Conservation (phyloP, 2,888 invertebrate species). For the Hoplodrina ambigua region DNA sequence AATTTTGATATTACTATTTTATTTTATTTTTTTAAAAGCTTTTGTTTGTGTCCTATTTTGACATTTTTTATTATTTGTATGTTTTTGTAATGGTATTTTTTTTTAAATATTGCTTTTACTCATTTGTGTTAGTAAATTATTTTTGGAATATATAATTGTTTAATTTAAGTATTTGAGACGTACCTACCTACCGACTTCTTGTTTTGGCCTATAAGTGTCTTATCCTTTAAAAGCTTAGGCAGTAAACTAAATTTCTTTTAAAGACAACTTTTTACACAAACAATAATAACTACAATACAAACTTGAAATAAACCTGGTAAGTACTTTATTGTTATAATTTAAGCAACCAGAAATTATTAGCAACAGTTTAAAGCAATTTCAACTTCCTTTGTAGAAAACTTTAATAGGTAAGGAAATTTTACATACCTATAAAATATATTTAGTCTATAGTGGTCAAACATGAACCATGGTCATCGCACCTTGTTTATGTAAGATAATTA, state of each 20-base stretch:
- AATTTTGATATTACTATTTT: constrained; percentile 20
- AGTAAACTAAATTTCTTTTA: neutral
- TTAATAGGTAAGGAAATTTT: no score
- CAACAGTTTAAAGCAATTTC: neutral
- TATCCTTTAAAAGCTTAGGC: neutral
- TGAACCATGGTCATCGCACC: neutral
- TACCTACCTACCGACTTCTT: neutral
- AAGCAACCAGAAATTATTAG: neutral
- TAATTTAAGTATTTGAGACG: no score
- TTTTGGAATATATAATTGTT: neutral
- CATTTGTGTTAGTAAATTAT: constrained; percentile 13
- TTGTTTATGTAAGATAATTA: neutral
- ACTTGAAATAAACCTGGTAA: neutral
- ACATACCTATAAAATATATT: no score
- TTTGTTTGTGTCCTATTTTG: constrained; percentile 18
- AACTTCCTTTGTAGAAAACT: neutral
- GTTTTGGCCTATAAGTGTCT: neutral
- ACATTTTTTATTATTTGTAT: neutral
- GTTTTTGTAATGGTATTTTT: neutral
- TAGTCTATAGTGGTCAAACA: no score
- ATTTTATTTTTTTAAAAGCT: neutral
- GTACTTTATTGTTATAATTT: neutral
- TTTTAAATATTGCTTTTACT: constrained; percentile 3
- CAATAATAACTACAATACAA: neutral
- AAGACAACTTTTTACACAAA: neutral